Evolutionary conservation across 1,140 invertebrate genomes (phyloP), one percentile per base, ranked within the genome.

Genomic region (Maconellicoccus hirsutus): DNA sequence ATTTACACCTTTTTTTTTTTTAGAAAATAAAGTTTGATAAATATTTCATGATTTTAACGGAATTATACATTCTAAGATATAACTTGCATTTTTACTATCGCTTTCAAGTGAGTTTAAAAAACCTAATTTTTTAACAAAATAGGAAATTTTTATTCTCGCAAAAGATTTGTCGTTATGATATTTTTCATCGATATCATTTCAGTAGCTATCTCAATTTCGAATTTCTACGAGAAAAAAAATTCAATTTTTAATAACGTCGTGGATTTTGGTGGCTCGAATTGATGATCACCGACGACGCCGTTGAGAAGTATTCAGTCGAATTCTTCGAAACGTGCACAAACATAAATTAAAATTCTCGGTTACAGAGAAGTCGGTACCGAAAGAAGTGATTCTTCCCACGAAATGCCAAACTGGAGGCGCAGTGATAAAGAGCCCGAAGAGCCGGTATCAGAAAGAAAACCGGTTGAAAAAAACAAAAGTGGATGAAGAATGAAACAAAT

Each of bases 301-400:
- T 26, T 19, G 61, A 23, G 25, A 66, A 66, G 25, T 16, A 66
- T 66, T 66, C 61, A 26, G 61, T 66, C 61, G 61, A 66, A 66
- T 66, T 66, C 61, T 26, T 25, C 25, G 61, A 66, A 66, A 25
- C 61, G 61, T 26, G 61, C 61, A 25, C 61, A 22, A 66, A 66
- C 25, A 66, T 66, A 66, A 66, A 66, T 66, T 66, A 66, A 66
- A 66, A 26, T 25, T 10, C 61, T 66, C 61, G 61, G 61, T 25
- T 66, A 66, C 61, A 26, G 21, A 66, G 61, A 66, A 66, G 61
- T 66, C 61, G 61, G 61, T 66, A 66, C 61, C 61, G 25, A 66
- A 66, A 66, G 61, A 66, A 66, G 61, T 66, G 61, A 66, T 66
- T 66, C 61, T 66, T 66, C 61, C 61, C 61, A 66, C 61, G 61